Evolutionary conservation across 2,888 invertebrate species (phyloP).

Genomic region (Tipula confusa): DNA sequence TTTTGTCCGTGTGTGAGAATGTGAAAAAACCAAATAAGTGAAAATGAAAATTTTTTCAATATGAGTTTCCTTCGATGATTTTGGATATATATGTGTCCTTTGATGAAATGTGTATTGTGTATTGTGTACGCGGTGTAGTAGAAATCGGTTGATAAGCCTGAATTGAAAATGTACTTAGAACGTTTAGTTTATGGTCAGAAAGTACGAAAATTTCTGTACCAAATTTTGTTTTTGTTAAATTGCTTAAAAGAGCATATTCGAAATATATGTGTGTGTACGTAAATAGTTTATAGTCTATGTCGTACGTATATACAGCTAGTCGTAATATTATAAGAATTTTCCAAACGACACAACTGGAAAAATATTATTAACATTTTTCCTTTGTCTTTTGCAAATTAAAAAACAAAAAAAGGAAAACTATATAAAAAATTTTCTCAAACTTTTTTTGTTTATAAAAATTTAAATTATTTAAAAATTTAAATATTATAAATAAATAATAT

Average conservation of each 20-base stretch:
- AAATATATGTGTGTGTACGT: too few relatives aligned
- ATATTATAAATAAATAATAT: background rate
- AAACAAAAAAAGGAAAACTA: too few relatives aligned
- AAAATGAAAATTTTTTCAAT: background rate
- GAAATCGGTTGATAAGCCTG: background rate
- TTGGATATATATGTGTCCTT: background rate
- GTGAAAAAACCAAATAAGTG: background rate
- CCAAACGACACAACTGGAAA: background rate
- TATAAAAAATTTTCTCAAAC: too few relatives aligned
- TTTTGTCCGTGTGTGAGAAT: background rate
- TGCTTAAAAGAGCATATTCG: too few relatives aligned
- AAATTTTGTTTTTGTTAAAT: too few relatives aligned
- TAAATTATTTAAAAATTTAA: slow-evolving; percentile 14
- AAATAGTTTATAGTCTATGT: background rate
- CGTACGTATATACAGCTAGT: background rate
- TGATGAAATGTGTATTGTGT: too few relatives aligned
- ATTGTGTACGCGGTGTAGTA: background rate
- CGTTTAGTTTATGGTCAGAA: background rate
- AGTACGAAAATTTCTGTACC: background rate
- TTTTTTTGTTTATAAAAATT: too few relatives aligned
- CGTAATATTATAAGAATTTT: background rate
- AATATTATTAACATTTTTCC: background rate
- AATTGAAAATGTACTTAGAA: background rate
- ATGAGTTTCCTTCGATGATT: background rate
- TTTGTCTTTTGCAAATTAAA: background rate